Evolutionary conservation across 1,140 invertebrate genomes (phyloP).

Genomic region (Zaprionus camerounensis): DNA sequence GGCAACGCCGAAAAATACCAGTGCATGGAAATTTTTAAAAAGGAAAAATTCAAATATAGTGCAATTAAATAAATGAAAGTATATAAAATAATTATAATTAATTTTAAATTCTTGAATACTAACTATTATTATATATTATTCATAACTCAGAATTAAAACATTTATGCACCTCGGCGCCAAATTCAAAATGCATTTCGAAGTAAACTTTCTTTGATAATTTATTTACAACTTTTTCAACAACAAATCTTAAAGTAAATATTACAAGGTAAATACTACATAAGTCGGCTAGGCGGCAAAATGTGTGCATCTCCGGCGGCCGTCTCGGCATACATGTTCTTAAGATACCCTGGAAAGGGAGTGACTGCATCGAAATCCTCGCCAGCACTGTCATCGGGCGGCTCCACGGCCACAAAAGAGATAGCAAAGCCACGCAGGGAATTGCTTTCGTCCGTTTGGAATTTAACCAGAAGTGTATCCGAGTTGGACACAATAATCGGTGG

Average conservation of each 20-base stretch:
- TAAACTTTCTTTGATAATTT: conserved; percentile 38
- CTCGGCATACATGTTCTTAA: conserved; percentile 77
- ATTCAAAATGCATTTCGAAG: background rate
- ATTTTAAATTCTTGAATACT: too few species aligned
- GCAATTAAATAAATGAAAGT: background rate
- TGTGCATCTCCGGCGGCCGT: conserved; percentile 29
- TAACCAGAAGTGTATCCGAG: conserved; percentile 92
- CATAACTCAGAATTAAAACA: too few species aligned
- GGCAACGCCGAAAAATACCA: background rate
- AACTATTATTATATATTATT: too few species aligned
- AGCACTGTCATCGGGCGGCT: conserved; percentile 84
- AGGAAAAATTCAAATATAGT: background rate
- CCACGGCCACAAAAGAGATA: conserved; percentile 91
- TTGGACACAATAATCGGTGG: conserved; percentile 94
- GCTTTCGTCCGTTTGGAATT: conserved; percentile 96
- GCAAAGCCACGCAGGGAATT: conserved; percentile 96
- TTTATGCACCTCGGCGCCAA: background rate
- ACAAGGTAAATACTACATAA: conserved; percentile 19
- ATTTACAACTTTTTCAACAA: conserved; percentile 67
- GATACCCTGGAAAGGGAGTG: conserved; percentile 81
- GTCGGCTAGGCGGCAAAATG: conserved; percentile 48
- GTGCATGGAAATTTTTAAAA: conserved; percentile 13
- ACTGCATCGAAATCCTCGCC: conserved; percentile 72
- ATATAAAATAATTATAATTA: background rate
- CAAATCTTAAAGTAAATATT: conserved; percentile 14